phyloP scores from a whole-genome alignment of 2,888 invertebrate species.

The Aproaerema taeniolella region DNA sequence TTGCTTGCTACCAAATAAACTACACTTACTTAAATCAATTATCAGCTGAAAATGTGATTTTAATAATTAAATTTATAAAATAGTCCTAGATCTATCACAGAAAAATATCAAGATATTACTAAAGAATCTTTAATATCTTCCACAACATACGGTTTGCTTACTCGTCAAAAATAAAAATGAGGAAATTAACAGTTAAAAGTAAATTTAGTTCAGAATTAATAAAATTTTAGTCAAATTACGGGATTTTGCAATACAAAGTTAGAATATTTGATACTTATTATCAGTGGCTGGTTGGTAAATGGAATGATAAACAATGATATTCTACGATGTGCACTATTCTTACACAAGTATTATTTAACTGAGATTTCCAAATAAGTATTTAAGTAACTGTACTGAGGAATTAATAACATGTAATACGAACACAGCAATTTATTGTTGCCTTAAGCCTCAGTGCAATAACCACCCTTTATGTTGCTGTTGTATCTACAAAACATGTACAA shows the following conservation, averaged over 20 bases:
- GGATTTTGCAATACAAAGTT: too few species aligned
- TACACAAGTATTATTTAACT: background rate
- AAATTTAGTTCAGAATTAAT: too few species aligned
- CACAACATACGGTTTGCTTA: constrained; percentile 4
- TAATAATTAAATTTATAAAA: constrained; percentile 32
- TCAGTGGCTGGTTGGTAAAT: constrained; percentile 28
- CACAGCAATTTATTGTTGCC: background rate
- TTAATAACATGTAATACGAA: background rate
- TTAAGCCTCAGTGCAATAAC: too few species aligned
- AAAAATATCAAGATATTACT: constrained; percentile 60
- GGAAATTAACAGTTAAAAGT: too few species aligned
- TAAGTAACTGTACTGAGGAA: too few species aligned
- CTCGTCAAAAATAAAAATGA: constrained; percentile 5
- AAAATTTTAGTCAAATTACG: too few species aligned
- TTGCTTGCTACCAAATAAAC: too few species aligned
- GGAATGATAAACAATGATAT: constrained; percentile 47
- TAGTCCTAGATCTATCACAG: constrained; percentile 74
- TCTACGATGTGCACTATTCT: constrained; percentile 18
- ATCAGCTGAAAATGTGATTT: too few species aligned
- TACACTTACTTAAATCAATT: too few species aligned
- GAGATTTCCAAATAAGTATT: background rate
- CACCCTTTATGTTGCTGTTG: too few species aligned
- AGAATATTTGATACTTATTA: too few species aligned
- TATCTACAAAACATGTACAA: too few species aligned
- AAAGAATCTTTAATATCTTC: constrained; percentile 21